A percentile compares a stretch with the other conserved stretches of the same genome.
These are phyloP conservation scores for Aurelia sp. DNA, from an alignment of 30 jellyfish, hydroid and myxozoan species.

Conservation along the genomic window DNA sequence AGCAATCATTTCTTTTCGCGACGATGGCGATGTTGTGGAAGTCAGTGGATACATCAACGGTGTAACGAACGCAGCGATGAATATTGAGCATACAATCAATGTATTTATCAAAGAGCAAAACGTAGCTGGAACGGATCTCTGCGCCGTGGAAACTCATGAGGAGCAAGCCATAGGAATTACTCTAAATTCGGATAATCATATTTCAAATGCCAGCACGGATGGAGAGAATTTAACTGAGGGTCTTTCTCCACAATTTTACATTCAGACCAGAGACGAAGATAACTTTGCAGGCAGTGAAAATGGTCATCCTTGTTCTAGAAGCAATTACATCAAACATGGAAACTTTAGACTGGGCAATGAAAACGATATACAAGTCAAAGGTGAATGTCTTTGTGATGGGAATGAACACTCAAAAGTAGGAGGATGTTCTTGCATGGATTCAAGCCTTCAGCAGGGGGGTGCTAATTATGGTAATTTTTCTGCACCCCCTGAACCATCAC, in stretches of 20 bases:
- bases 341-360: slow-evolving; percentile 3
- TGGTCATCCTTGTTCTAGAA: slow-evolving; percentile 11
- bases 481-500: slow-evolving; percentile 23
- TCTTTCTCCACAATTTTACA: slow-evolving; percentile 39
- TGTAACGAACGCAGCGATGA: slow-evolving; percentile 91
- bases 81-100: slow-evolving; percentile 79
- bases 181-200: slow-evolving; percentile 41
- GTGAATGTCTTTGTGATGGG: slow-evolving; percentile 22
- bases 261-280: slow-evolving; percentile 15
- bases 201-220: slow-evolving; percentile 56
- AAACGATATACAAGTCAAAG: slow-evolving; percentile 13
- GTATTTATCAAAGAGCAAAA: slow-evolving; percentile 69
- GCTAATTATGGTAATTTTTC: slow-evolving; percentile 1
- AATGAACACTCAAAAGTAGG: slow-evolving; percentile 10
- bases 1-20: slow-evolving; percentile 81
- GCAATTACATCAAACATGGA: background rate
- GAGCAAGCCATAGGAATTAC: slow-evolving; percentile 60
- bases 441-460: slow-evolving; percentile 26
- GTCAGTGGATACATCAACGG: slow-evolving; percentile 94
- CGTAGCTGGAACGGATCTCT: slow-evolving; percentile 71
- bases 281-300: background rate
- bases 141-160: slow-evolving; percentile 33
- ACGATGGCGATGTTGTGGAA: slow-evolving; percentile 87
- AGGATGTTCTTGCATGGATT: slow-evolving; percentile 12
- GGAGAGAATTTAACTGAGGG: slow-evolving; percentile 33